Conservation (phyloP, 2,797 vertebrate genomes). For the Amphiprion clarkii region DNA sequence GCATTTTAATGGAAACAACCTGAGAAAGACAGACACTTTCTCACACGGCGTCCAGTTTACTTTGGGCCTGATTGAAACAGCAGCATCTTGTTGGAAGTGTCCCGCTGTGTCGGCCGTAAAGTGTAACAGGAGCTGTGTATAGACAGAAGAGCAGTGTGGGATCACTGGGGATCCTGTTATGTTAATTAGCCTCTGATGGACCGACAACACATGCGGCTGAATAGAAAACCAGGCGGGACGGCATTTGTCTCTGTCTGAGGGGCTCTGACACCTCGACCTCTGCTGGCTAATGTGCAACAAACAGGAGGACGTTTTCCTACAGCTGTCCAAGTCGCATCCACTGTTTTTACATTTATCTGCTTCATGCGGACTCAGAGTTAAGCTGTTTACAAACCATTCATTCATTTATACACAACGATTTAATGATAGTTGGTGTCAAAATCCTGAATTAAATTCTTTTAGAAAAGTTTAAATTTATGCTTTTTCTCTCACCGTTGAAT, state of each 20-base stretch:
- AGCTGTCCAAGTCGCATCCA: constrained; percentile 22
- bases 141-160: constrained; percentile 83
- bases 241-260: constrained; percentile 76
- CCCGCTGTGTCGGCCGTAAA: constrained; percentile 68
- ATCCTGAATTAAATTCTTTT: background rate
- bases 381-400: background rate
- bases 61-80: constrained; percentile 71
- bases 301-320: constrained; percentile 53
- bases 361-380: background rate
- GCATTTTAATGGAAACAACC: background rate
- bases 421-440: background rate
- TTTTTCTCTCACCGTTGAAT: background rate
- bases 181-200: constrained; percentile 96
- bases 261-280: constrained; percentile 79
- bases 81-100: constrained; percentile 75
- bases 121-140: constrained; percentile 86
- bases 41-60: constrained; percentile 62
- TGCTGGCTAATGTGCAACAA: constrained; percentile 77
- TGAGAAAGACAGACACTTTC: constrained; percentile 49
- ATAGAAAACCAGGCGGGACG: constrained; percentile 83
- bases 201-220: constrained; percentile 91
- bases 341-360: constrained; percentile 7
- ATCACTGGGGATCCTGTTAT: constrained; percentile 90
- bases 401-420: background rate
- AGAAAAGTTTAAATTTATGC: background rate